These are phyloP conservation scores for Morelia viridis DNA, from an alignment of 2,797 vertebrate genomes.

Conservation along the genomic window DNA sequence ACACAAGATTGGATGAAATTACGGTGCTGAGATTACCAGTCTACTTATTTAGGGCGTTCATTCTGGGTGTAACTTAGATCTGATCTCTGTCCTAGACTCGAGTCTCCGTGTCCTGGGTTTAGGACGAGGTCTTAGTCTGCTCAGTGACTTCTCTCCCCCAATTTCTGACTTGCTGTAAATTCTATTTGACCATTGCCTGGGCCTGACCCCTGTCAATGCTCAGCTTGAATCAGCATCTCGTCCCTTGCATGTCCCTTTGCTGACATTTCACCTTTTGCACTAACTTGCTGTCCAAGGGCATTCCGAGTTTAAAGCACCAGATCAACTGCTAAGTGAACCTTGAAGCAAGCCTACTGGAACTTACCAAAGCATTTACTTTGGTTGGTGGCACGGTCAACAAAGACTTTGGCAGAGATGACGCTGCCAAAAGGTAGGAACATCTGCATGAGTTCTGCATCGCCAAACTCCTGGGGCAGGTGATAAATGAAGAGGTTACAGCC, in stretches of 20 bases:
- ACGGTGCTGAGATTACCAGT: neutral
- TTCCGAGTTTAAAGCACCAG: neutral
- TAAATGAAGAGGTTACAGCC: conserved; percentile 83
- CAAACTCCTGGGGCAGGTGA: conserved; percentile 84
- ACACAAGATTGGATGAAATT: neutral
- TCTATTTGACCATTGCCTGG: neutral
- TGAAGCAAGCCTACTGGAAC: neutral
- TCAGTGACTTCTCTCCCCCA: neutral
- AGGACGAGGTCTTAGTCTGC: neutral
- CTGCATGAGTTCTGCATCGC: conserved; percentile 79
- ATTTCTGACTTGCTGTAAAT: neutral
- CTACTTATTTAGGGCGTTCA: neutral
- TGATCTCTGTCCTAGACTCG: neutral
- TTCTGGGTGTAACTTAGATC: neutral
- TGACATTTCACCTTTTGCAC: neutral
- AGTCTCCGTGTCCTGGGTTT: neutral
- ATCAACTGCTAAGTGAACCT: neutral
- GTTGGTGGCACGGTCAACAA: conserved; percentile 82
- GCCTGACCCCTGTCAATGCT: neutral
- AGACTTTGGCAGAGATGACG: conserved; percentile 82
- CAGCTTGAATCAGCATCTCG: neutral
- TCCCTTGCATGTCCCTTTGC: neutral
- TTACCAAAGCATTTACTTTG: conserved; percentile 84
- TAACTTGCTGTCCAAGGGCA: neutral
- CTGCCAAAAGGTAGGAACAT: conserved; percentile 82